A percentile compares a stretch with the other conserved stretches of the same genome.
phyloP scores from a whole-genome alignment of 2,888 invertebrate species.

The Troides aeacus region DNA sequence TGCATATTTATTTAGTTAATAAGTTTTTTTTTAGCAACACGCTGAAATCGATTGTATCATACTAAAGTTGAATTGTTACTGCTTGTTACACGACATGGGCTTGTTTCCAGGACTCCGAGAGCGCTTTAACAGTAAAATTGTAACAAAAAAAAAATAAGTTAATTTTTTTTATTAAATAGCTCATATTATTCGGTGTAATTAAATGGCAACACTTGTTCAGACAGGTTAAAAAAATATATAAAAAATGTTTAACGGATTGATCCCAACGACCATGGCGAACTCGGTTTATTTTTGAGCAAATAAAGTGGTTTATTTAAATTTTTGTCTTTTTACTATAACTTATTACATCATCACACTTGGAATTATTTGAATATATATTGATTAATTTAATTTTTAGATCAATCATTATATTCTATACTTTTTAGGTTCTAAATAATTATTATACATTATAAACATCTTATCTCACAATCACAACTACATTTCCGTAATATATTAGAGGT shows the following conservation, averaged over 20 bases:
- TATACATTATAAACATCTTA: too few relatives aligned
- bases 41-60: conserved; percentile 23
- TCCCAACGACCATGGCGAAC: conserved; percentile 59
- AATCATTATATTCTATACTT: too few relatives aligned
- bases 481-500: too few relatives aligned
- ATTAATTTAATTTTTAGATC: too few relatives aligned
- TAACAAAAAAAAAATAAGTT: conserved; percentile 2
- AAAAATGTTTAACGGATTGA: conserved; percentile 48
- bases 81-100: conserved; percentile 10
- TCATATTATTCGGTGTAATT: conserved; percentile 18
- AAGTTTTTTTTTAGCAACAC: conserved; percentile 16
- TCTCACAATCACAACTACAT: too few relatives aligned
- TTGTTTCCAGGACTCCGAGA: conserved; percentile 24
- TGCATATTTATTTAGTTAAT: conserved; percentile 22
- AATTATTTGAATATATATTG: not conserved
- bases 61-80: not conserved
- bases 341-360: not conserved
- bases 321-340: conserved; percentile 33
- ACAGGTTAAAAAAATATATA: conserved; percentile 34
- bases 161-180: conserved; percentile 8
- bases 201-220: conserved; percentile 12
- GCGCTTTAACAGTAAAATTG: not conserved
- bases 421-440: too few relatives aligned
- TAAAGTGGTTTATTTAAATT: conserved; percentile 45
- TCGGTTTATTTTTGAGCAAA: conserved; percentile 43